Base-by-base conservation (phyloP, 2,797 vertebrate genomes). In the Ptychadena robeensis region DNA sequence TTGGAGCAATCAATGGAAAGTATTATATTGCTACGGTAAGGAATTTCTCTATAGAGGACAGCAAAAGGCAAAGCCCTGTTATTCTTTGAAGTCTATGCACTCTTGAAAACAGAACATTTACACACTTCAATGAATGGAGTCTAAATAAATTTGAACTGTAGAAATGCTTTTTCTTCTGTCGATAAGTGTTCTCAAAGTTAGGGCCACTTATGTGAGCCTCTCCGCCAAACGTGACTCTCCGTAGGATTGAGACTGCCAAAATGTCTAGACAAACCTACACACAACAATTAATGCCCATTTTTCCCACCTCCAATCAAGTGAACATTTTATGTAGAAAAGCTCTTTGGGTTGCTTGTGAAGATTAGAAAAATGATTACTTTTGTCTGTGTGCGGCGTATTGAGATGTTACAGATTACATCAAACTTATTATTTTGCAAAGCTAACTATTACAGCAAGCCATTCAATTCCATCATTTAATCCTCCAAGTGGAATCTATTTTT, bases 281-380 rank as follows among this genome's bases (percentile, higher is more conserved):
- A 32, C 37, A 28, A 61, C 48, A 79, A 84, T 66, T 84, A 80
- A 74, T 27, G 28, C 14, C 22, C n/a, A 10, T 44, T 80, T 73
- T 73, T 57, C 40, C 81, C 59, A 35, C 64, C 48, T 59, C 25
- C 48, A 68, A 25, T 44, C 37, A 67, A 80, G 48, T 73, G 34
- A 61, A 32, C 6, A 65, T 69, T 69, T 75, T 63, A 57, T 77
- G 61, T 53, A 59, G 64, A 72, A 80, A 70, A 74, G 64, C 71
- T 35, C 37, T 64, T 80, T 76, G 53, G 59, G 64, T 27, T 74
- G 40, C 64, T 65, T 66, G 68, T 27, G 48, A 73, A 37, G 67
- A 83, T 83, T 83, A 71, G 37, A 83, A 75, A 75, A 85, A 80
- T 68, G 71, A 85, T 80, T 72, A 72, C 75, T 67, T 80, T 35